Conservation (phyloP, 1,140 invertebrate genomes). For the Caenorhabditis remanei region DNA sequence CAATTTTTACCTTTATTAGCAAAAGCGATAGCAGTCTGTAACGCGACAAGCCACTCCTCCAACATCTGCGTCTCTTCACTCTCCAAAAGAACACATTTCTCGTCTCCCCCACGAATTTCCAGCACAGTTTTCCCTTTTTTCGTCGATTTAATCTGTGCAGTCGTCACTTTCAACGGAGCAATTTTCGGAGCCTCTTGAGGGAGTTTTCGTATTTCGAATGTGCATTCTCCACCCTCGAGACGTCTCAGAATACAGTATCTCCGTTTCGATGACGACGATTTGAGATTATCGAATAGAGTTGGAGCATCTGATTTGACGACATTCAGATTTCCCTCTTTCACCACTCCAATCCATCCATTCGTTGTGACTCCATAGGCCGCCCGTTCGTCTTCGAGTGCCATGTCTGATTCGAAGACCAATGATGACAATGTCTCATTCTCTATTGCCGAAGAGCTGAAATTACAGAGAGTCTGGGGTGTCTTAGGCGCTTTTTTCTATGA, state of each 20-base stretch:
- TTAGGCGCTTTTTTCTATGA: background rate
- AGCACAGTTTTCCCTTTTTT: slow-evolving; percentile 66
- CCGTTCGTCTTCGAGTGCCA: slow-evolving; percentile 58
- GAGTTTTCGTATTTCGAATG: slow-evolving; percentile 57
- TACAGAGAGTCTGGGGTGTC: background rate
- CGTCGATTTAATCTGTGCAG: slow-evolving; percentile 58
- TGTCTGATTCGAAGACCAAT: slow-evolving; percentile 62
- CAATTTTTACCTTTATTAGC: slow-evolving; percentile 37
- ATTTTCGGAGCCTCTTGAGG: slow-evolving; percentile 18
- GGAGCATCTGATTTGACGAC: slow-evolving; percentile 48
- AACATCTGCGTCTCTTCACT: slow-evolving; percentile 39
- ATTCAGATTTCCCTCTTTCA: slow-evolving; percentile 58
- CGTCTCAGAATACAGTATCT: slow-evolving; percentile 57
- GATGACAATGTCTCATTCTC: slow-evolving; percentile 51
- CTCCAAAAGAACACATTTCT: background rate
- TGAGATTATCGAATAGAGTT: slow-evolving; percentile 54
- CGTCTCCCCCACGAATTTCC: slow-evolving; percentile 54
- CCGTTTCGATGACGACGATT: slow-evolving; percentile 38
- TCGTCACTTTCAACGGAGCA: slow-evolving; percentile 19
- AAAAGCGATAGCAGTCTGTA: slow-evolving; percentile 46
- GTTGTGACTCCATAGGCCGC: slow-evolving; percentile 15
- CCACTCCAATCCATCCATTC: background rate
- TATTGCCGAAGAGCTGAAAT: slow-evolving; percentile 28
- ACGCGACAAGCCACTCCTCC: slow-evolving; percentile 42
- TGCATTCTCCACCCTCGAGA: slow-evolving; percentile 38